Evolutionary conservation across 2,113 vertebrate genomes (phyloP), one percentile per base, ranked within the genome.

Genomic region (Ageneiosus marmoratus): DNA sequence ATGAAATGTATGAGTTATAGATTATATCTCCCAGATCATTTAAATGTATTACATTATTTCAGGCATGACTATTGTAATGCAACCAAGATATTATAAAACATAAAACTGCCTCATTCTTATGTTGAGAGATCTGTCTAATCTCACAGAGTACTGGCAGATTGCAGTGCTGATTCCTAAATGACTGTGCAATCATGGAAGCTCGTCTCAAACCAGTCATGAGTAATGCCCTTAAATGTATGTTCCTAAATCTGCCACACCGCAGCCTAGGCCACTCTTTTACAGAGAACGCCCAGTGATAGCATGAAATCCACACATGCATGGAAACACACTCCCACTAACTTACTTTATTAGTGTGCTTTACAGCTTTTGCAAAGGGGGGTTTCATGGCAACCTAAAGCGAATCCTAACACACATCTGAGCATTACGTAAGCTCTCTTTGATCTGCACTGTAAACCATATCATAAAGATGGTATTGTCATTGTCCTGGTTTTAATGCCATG

Each of bases 221-320:
- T 92, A 91, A 92, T 79, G 65, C n/a, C 15, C 62, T 86, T 91
- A 88, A 93, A 93, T 89, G 88, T 76, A 88, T 77, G 84, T 51
- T 87, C 81, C 90, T 90, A 89, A 91, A 92, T 92, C 87, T 83
- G 89, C 72, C 77, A 85, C 76, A 84, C 89, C 84, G 76, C 77
- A 60, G 76, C 78, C 87, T 76, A n/a, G 37, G 80, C 85, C 18
- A 82, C 81, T 67, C 72, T 85, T 82, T 75, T 37, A 84, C 34
- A 87, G 87, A 86, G 75, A 87, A 90, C 90, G 84, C 89, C 90
- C 90, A 88, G 83, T 75, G 76, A 79, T 69, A 41, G 37, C 46
- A 56, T 77, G 79, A 74, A 65, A 75, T 53, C 60, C 46, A 78
- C 82, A 77, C 75, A 77, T 78, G 72, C 67, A 34, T 74, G 80